These are phyloP conservation scores for Alauda arvensis DNA, from an alignment of 2,797 vertebrate genomes.

Conservation along the genomic window DNA sequence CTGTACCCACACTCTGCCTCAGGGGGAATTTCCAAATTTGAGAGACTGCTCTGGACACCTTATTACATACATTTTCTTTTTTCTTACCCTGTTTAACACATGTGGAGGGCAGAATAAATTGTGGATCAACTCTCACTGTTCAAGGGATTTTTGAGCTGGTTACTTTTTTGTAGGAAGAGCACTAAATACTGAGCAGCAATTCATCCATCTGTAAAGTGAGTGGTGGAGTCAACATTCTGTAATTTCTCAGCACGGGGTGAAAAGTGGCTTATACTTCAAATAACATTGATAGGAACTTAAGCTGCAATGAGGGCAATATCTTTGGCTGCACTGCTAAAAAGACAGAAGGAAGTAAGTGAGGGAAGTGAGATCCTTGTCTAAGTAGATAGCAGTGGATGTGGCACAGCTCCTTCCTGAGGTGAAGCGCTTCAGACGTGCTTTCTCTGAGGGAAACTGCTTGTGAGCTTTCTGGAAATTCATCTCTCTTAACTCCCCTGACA, in stretches of 20 bases:
- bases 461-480: not conserved
- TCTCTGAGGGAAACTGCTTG: not conserved
- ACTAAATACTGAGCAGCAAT: not conserved
- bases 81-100: not conserved
- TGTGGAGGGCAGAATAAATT: not conserved
- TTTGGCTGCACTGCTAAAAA: not conserved
- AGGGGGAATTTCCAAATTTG: not conserved
- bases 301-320: not conserved
- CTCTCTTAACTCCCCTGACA: not conserved
- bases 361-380: not conserved
- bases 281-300: not conserved
- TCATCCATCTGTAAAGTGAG: not conserved
- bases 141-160: not conserved
- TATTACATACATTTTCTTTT: not conserved
- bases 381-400: not conserved
- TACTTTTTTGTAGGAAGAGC: slow-evolving; percentile 3
- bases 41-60: not conserved
- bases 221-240: not conserved
- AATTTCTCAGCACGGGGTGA: not conserved
- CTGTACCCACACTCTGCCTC: not conserved
- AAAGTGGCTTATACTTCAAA: not conserved
- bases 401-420: not conserved
- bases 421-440: not conserved
- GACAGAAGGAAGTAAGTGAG: not conserved
- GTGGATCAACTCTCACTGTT: not conserved